Conservation (phyloP, 1,140 invertebrate genomes). For the Bradysia coprophila region DNA sequence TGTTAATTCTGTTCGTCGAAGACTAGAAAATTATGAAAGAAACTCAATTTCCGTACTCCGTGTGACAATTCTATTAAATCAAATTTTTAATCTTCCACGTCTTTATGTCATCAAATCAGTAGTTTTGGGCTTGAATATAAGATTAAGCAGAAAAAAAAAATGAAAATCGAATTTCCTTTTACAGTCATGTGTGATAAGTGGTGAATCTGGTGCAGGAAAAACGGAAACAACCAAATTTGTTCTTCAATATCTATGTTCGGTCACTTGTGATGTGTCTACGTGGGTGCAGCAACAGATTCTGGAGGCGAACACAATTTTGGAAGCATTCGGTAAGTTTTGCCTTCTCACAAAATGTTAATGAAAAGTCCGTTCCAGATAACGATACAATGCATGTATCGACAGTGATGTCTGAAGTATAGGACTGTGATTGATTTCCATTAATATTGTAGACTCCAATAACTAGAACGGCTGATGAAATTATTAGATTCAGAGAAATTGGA, state of each 20-base stretch:
- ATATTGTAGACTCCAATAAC: no score
- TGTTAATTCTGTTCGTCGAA: no score
- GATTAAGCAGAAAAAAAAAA: no score
- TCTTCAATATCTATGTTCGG: constrained; percentile 83
- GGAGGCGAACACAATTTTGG: constrained; percentile 82
- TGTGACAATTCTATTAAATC: background rate
- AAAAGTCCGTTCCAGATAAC: background rate
- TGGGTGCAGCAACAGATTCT: constrained; percentile 91
- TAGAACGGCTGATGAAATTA: no score
- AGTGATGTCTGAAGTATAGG: no score
- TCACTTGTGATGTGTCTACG: constrained; percentile 73
- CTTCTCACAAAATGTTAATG: no score
- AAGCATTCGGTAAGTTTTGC: constrained; percentile 70
- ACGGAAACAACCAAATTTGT: constrained; percentile 94
- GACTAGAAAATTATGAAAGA: no score
- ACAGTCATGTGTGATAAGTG: constrained; percentile 92
- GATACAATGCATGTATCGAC: background rate
- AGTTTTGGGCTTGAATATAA: background rate
- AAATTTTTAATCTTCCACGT: background rate
- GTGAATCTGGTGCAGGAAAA: constrained; percentile 95
- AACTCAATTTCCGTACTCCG: no score
- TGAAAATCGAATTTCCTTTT: no score
- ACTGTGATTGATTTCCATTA: background rate
- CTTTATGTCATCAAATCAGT: background rate
- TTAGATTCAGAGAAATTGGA: no score